Conservation (phyloP, 1,140 invertebrate genomes). For the Drosophila guanche region DNA sequence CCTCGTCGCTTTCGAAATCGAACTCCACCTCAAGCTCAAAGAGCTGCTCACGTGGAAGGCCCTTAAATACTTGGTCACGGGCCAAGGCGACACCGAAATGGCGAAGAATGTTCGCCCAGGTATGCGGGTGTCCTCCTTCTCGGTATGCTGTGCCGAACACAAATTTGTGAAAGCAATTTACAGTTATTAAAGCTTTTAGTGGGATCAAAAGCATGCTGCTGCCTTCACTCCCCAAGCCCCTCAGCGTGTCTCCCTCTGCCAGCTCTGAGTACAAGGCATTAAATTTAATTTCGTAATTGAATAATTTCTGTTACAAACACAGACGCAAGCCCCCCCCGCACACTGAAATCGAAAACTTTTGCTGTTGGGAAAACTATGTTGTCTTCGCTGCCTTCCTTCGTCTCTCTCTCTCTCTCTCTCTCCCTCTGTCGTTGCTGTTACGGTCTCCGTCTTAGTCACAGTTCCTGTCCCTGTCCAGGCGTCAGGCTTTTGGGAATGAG, state of each 20-base stretch:
- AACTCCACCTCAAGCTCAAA: conserved; percentile 43
- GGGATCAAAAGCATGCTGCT: conserved; percentile 68
- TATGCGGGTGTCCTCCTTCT: conserved; percentile 41
- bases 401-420: too few species aligned
- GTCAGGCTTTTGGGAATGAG: conserved; percentile 14
- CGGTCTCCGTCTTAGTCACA: too few species aligned
- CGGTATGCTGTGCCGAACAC: conserved; percentile 30
- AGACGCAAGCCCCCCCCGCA: neutral
- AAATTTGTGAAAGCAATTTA: conserved; percentile 78
- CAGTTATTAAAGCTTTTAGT: conserved; percentile 82
- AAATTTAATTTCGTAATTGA: conserved; percentile 80
- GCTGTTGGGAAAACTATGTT: conserved; percentile 39
- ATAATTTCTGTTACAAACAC: conserved; percentile 68
- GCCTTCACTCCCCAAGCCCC: neutral
- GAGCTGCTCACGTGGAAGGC: conserved; percentile 69
- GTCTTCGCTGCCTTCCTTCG: neutral
- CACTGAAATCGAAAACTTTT: neutral
- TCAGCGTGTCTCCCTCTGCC: conserved; percentile 1
- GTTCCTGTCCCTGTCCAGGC: neutral
- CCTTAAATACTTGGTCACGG: conserved; percentile 80
- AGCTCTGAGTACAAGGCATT: conserved; percentile 45
- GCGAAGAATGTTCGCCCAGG: conserved; percentile 54
- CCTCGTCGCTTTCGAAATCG: conserved; percentile 20
- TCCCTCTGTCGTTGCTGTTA: too few species aligned
- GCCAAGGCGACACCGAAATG: conserved; percentile 52